Evolutionary conservation across 2,888 invertebrate genomes (phyloP).

Genomic region (Carpatolechia fugitivella): DNA sequence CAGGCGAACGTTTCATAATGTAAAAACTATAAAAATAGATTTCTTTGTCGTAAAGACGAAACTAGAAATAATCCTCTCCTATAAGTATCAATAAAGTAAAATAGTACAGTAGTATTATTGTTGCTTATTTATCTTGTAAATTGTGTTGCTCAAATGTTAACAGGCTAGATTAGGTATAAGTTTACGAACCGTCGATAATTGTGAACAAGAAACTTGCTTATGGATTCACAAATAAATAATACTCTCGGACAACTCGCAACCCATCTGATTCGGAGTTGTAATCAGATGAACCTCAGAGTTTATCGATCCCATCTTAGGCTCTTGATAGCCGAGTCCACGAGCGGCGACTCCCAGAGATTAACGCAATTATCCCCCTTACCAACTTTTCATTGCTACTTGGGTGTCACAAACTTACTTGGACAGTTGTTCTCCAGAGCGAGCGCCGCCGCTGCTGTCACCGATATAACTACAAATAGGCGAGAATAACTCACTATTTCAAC

Average conservation of each 20-base stretch:
- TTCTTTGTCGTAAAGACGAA: too few relatives aligned
- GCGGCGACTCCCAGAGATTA: slow-evolving; percentile 56
- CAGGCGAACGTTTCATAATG: too few relatives aligned
- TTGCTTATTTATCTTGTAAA: too few relatives aligned
- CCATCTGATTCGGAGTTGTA: slow-evolving; percentile 15
- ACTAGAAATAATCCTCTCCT: too few relatives aligned
- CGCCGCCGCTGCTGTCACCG: slow-evolving; percentile 19
- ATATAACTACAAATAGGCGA: slow-evolving; percentile 5
- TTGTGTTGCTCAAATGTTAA: too few relatives aligned
- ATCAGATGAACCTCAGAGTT: slow-evolving; percentile 46
- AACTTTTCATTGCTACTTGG: slow-evolving; percentile 56
- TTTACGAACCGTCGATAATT: too few relatives aligned
- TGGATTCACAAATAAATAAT: too few relatives aligned
- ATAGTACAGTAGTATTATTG: too few relatives aligned
- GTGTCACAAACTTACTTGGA: slow-evolving; percentile 43
- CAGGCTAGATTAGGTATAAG: too few relatives aligned
- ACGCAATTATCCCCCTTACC: slow-evolving; percentile 55
- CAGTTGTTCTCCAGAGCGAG: slow-evolving; percentile 29
- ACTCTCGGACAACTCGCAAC: slow-evolving; percentile 19
- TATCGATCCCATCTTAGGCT: slow-evolving; percentile 51
- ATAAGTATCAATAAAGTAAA: too few relatives aligned
- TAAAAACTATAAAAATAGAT: too few relatives aligned
- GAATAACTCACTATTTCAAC: neutral
- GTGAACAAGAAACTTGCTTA: too few relatives aligned
- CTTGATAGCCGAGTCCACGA: slow-evolving; percentile 30